Conservation (phyloP, 2,797 vertebrate genomes). For the Glossophaga mutica region DNA sequence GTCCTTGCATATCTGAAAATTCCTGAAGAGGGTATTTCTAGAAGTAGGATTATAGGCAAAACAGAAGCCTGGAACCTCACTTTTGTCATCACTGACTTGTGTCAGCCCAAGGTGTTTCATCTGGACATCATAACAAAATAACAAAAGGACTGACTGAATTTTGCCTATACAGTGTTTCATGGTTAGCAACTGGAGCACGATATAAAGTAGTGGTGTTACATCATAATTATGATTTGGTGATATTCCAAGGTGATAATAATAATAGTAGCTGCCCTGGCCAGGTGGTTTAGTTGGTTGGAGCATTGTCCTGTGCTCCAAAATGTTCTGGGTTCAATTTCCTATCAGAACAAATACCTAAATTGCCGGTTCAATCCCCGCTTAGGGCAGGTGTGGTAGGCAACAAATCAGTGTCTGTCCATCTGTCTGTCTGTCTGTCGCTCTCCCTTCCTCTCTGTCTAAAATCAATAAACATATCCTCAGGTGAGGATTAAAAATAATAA, state of each 20-base stretch:
- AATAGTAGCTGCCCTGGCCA: background rate
- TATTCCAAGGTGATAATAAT: background rate
- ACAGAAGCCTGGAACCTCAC: background rate
- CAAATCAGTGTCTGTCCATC: background rate
- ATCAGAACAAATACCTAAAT: background rate
- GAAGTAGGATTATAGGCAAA: slow-evolving; percentile 7
- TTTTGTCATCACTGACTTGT: background rate
- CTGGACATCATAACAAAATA: background rate
- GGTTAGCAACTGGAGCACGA: background rate
- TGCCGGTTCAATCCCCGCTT: background rate
- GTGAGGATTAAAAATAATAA: background rate
- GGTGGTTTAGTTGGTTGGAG: background rate
- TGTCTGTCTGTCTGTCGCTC: no score
- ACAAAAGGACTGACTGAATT: background rate
- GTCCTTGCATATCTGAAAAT: background rate
- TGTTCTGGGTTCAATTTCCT: background rate
- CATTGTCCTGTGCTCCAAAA: background rate
- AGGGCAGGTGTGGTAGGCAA: background rate
- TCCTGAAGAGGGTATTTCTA: background rate
- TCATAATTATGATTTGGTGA: background rate
- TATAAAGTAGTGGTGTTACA: background rate
- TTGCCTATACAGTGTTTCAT: background rate
- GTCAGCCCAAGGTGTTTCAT: background rate
- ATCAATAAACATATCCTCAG: background rate
- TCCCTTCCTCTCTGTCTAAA: background rate